phyloP scores from a whole-genome alignment of 2,113 vertebrate genomes.

The Silurus glanis region DNA sequence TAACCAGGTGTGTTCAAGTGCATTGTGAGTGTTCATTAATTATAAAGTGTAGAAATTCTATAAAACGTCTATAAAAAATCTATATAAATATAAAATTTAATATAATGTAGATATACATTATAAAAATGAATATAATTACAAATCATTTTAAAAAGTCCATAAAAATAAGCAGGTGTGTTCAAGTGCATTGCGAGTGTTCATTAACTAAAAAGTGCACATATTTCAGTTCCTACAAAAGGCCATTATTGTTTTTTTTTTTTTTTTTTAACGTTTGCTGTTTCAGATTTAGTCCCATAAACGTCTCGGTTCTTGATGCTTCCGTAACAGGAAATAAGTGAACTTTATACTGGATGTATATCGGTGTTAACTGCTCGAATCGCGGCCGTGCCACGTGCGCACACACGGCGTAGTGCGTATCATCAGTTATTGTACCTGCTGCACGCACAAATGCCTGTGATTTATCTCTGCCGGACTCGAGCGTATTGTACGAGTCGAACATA shows the following conservation, averaged over 20 bases:
- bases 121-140: too few species aligned
- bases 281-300: background rate
- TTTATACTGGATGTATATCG: background rate
- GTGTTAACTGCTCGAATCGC: background rate
- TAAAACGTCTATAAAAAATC: too few species aligned
- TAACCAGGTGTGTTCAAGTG: background rate
- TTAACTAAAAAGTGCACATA: background rate
- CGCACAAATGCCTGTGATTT: background rate
- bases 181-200: background rate
- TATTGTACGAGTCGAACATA: background rate
- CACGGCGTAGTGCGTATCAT: too few species aligned
- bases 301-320: background rate
- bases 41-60: background rate
- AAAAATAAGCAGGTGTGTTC: background rate
- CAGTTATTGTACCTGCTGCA: background rate
- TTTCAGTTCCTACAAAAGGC: background rate
- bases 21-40: background rate
- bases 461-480: background rate
- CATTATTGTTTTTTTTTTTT: background rate
- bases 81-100: too few species aligned
- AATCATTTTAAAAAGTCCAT: too few species aligned
- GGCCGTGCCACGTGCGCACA: background rate
- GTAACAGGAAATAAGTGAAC: background rate
- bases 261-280: background rate
- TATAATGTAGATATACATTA: too few species aligned